Evolutionary conservation across 2,797 vertebrate species (phyloP), one percentile per base, ranked within the genome.

Genomic region (Mycteria americana): DNA sequence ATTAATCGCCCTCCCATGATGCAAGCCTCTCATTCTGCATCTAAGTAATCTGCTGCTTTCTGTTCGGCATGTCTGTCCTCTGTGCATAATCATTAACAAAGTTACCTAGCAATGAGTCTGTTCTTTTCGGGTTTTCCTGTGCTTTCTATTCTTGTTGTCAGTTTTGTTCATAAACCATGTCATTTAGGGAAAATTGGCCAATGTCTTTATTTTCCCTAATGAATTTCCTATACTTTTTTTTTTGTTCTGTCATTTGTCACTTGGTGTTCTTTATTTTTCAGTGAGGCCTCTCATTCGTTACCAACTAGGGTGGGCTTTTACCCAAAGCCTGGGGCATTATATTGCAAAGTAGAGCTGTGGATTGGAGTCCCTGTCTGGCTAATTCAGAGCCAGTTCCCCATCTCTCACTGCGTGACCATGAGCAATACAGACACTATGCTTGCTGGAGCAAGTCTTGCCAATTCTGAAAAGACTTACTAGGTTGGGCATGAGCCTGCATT

Each of bases 351-450:
- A 13, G 48, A 54, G 24, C 51, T 69, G 73, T 73, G 46, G 15
- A 1, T 48, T 51, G 17, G 30, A 65, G 33, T 65, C n/a, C 15
- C 41, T 64, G 7, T 62, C 31, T 4, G 3, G 22, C n/a, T 86
- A 27, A 72, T 22, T 70, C 28, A 11, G 18, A 68, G n/a, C 10
- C 9, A 6, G 1, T 65, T 93, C 46, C 18, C 19, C 6, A 7
- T 41, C 9, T 74, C 28, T 75, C 2, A 1, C 0, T 3, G 35
- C 24, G 23, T 81, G 59, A 59, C 27, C 6, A 0, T 9, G 53
- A 62, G 11, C n/a, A 43, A 2, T 62, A 5, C 0, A 6, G 74
- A 2, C 13, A 6, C 13, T 18, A 2, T 57, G 17, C 27, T 77
- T 59, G 5, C 37, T 43, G 13, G 27, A 48, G 22, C 18, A 78